Evolutionary conservation across 2,113 vertebrate species (phyloP).

Genomic region (Dryoscopus gambensis): DNA sequence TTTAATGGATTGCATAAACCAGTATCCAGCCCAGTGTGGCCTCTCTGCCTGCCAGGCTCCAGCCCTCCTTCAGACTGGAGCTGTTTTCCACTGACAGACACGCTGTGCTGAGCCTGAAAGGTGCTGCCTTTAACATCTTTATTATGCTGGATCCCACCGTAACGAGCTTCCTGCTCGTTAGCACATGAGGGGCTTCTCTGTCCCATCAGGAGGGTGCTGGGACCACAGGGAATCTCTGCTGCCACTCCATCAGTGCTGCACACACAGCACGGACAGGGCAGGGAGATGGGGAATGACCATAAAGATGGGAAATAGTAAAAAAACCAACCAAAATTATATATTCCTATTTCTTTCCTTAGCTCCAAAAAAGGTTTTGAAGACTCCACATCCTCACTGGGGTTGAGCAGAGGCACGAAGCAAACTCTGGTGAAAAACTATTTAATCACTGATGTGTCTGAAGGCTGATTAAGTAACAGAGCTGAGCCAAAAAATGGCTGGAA

Average conservation of each 20-base stretch:
- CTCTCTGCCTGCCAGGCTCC: background rate
- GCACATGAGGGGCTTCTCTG: background rate
- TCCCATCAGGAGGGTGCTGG: background rate
- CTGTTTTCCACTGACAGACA: background rate
- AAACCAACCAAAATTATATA: background rate
- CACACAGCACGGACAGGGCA: background rate
- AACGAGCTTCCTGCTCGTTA: fast-evolving
- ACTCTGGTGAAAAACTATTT: background rate
- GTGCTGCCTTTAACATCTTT: background rate
- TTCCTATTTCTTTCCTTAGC: background rate
- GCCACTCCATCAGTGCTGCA: background rate
- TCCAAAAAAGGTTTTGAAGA: background rate
- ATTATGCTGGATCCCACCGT: background rate
- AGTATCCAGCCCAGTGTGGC: background rate
- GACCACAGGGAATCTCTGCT: background rate
- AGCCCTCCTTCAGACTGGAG: background rate
- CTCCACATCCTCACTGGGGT: background rate
- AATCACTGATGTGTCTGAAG: background rate
- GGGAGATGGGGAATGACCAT: background rate
- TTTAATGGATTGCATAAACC: background rate
- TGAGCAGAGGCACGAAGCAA: background rate
- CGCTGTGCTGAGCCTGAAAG: background rate
- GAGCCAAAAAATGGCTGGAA: background rate
- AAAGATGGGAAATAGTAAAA: background rate
- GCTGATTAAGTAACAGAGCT: background rate